phyloP scores from a whole-genome alignment of 2,797 vertebrate species.

The Ctenosaura bakeri region DNA sequence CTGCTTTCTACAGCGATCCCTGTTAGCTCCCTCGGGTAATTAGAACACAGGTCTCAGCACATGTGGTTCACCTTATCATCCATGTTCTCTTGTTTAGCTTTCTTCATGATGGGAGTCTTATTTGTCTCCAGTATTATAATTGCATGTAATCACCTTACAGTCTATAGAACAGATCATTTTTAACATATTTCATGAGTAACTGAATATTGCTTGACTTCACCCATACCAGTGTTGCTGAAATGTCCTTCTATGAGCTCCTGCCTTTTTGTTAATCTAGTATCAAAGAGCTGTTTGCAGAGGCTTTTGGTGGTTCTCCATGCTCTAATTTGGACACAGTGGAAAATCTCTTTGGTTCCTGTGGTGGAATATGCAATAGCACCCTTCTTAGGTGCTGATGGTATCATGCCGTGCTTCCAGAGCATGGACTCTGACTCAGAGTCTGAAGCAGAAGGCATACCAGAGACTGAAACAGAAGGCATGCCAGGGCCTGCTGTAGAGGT shows the following conservation, averaged over 20 bases:
- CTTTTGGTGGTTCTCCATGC: no score
- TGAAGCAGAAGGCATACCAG: no score
- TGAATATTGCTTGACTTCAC: neutral
- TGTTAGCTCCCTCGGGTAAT: neutral
- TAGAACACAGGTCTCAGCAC: neutral
- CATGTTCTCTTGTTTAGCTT: neutral
- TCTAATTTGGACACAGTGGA: neutral
- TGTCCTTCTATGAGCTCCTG: neutral
- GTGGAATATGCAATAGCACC: neutral
- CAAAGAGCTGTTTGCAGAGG: neutral
- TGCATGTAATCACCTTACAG: neutral
- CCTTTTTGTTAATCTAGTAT: neutral
- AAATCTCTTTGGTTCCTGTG: neutral
- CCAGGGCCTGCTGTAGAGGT: no score
- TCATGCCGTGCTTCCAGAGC: no score
- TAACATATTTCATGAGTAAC: neutral
- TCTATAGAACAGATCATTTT: neutral
- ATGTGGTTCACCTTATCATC: neutral
- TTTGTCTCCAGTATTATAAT: neutral
- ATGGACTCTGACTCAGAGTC: no score
- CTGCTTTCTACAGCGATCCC: no score
- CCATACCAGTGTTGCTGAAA: neutral
- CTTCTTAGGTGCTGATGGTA: neutral
- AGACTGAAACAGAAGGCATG: no score
- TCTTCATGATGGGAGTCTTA: neutral